These are phyloP conservation scores for Ancistrus triradiatus DNA, from an alignment of 2,113 vertebrate genomes.

Conservation along the genomic window DNA sequence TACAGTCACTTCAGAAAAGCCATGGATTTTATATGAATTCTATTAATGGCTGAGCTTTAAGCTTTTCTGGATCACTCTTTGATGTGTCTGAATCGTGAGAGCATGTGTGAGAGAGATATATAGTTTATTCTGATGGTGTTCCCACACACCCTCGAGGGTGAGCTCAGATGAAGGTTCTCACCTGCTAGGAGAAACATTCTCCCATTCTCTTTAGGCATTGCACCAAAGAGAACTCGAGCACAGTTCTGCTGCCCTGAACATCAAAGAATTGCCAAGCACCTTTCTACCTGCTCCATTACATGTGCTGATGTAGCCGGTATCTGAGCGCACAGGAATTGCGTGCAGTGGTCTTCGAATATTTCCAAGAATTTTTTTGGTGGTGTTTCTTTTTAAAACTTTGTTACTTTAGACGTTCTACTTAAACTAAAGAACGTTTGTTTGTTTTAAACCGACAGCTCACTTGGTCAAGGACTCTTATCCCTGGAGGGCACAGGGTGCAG, in stretches of 20 bases:
- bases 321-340: conserved; percentile 23
- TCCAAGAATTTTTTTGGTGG: not conserved
- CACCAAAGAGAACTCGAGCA: conserved; percentile 14
- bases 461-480: not conserved
- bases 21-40: conserved; percentile 31
- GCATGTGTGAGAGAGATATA: conserved; percentile 32
- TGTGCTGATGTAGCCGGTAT: conserved; percentile 8
- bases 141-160: conserved; percentile 27
- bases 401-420: not conserved
- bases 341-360: not conserved
- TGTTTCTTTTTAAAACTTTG: not conserved
- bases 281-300: conserved; percentile 32
- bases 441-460: not conserved
- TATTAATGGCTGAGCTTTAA: conserved; percentile 37
- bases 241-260: conserved; percentile 36
- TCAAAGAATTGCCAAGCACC: conserved; percentile 45
- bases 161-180: conserved; percentile 47
- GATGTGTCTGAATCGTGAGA: conserved; percentile 35
- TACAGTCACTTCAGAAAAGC: conserved; percentile 25
- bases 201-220: conserved; percentile 42
- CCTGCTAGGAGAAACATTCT: conserved; percentile 40
- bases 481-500: no score
- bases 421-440: not conserved
- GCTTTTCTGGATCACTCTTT: conserved; percentile 29
- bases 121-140: conserved; percentile 30